Percentiles rank a stretch among this genome's conserved stretches.
Evolutionary conservation across 2,888 invertebrate genomes (phyloP).

Genomic region (Ashinkailepas kermadecensis): DNA sequence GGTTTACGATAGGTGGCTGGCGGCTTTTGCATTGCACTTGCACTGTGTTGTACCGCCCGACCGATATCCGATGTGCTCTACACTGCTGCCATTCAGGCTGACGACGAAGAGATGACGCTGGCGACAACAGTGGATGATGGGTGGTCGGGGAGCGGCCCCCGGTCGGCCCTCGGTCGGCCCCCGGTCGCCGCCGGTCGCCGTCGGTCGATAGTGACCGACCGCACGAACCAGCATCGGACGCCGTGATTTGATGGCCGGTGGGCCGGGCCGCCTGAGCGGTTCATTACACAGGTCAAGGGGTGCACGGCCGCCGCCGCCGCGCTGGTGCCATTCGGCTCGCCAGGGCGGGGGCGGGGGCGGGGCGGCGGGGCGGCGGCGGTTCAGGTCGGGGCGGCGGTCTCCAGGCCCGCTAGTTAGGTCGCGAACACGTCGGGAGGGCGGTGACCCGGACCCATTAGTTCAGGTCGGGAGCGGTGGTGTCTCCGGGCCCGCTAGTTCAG

Average conservation of each 20-base stretch:
- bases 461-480: no score
- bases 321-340: neutral
- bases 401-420: neutral
- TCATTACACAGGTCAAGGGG: neutral
- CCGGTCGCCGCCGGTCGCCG: neutral
- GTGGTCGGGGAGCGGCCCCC: neutral
- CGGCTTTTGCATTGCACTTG: no score
- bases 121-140: neutral
- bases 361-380: neutral
- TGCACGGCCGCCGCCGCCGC: neutral
- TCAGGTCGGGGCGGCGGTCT: neutral
- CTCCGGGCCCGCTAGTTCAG: no score
- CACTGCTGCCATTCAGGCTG: no score
- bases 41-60: no score
- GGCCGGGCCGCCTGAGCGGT: neutral
- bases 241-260: slow-evolving; percentile 5
- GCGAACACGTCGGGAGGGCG: neutral
- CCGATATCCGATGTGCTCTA: no score
- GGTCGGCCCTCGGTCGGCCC: no score
- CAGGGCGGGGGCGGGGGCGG: neutral
- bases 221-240: neutral
- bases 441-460: no score
- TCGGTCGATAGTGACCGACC: neutral
- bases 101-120: neutral
- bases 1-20: no score